A percentile compares a stretch with the other conserved stretches of the same genome.
These are phyloP conservation scores for Pentalonia nigronervosa DNA, from an alignment of 1,140 invertebrate genomes.

Conservation along the genomic window DNA sequence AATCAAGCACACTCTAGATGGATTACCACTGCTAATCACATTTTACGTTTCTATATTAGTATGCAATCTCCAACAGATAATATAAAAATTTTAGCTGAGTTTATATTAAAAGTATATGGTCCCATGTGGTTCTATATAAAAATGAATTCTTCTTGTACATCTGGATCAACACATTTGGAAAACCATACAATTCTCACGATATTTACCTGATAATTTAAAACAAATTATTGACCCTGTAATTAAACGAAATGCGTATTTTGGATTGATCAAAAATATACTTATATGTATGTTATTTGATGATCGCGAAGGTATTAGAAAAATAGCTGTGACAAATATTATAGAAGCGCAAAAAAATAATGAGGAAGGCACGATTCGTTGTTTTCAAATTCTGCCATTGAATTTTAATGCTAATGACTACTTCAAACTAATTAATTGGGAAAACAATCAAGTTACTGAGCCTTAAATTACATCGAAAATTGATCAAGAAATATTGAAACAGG, in stretches of 20 bases:
- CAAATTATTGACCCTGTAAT: not conserved
- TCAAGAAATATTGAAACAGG: conserved; percentile 59
- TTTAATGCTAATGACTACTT: conserved; percentile 59
- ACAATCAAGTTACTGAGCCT: conserved; percentile 55
- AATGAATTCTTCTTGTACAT: not conserved
- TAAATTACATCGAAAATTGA: conserved; percentile 56
- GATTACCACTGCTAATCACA: too few species aligned
- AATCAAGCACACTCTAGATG: too few species aligned
- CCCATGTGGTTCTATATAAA: conserved; percentile 7
- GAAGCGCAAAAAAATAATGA: not conserved
- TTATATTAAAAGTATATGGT: conserved; percentile 22
- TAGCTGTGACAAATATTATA: not conserved
- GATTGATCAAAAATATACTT: not conserved
- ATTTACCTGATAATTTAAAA: not conserved
- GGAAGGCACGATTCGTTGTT: not conserved
- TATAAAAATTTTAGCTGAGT: not conserved
- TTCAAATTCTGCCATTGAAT: not conserved
- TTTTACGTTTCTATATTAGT: too few species aligned
- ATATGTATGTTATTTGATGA: conserved; percentile 16
- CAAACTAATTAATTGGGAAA: conserved; percentile 58
- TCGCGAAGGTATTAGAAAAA: not conserved
- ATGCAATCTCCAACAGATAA: not conserved
- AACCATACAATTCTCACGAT: not conserved
- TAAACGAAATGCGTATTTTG: not conserved
- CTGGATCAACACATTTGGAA: not conserved